A percentile compares a stretch with the other conserved stretches of the same genome.
Evolutionary conservation across 1,140 invertebrate species (phyloP).

Genomic region (Delia radicum): DNA sequence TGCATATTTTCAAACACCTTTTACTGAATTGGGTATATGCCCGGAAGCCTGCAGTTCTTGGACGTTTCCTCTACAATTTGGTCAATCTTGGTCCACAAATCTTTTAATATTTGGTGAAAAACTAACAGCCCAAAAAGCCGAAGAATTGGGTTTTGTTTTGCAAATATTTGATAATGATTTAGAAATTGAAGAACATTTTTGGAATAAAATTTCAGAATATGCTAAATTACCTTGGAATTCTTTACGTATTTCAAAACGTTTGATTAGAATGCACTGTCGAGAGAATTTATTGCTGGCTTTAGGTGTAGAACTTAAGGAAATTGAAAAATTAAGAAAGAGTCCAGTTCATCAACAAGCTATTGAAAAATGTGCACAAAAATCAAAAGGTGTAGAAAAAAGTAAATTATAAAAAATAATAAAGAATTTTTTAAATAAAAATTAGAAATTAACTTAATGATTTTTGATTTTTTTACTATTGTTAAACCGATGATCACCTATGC

Average conservation of each 20-base stretch:
- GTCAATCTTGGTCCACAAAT: conserved; percentile 72
- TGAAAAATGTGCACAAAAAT: background rate
- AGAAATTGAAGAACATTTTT: conserved; percentile 63
- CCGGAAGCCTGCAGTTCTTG: conserved; percentile 84
- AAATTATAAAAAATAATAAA: conserved; percentile 14
- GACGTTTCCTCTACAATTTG: conserved; percentile 81
- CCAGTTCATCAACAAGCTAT: conserved; percentile 26
- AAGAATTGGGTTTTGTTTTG: conserved; percentile 70
- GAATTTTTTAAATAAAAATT: background rate
- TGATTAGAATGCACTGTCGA: conserved; percentile 46
- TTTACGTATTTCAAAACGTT: conserved; percentile 60
- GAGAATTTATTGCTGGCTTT: conserved; percentile 32
- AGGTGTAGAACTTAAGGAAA: conserved; percentile 31
- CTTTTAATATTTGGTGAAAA: conserved; percentile 79
- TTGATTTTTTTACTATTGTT: too few species aligned
- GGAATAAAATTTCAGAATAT: conserved; percentile 59
- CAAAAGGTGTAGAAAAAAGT: background rate
- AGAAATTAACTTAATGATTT: too few species aligned
- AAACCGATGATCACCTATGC: too few species aligned
- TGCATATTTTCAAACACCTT: conserved; percentile 85
- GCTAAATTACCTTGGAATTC: conserved; percentile 60
- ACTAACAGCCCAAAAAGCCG: conserved; percentile 74
- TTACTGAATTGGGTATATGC: conserved; percentile 74
- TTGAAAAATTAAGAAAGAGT: conserved; percentile 30
- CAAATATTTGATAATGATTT: conserved; percentile 61